Evolutionary conservation across 2,797 vertebrate species (phyloP), one percentile per base, ranked within the genome.

Genomic region (Danio aesculapii): DNA sequence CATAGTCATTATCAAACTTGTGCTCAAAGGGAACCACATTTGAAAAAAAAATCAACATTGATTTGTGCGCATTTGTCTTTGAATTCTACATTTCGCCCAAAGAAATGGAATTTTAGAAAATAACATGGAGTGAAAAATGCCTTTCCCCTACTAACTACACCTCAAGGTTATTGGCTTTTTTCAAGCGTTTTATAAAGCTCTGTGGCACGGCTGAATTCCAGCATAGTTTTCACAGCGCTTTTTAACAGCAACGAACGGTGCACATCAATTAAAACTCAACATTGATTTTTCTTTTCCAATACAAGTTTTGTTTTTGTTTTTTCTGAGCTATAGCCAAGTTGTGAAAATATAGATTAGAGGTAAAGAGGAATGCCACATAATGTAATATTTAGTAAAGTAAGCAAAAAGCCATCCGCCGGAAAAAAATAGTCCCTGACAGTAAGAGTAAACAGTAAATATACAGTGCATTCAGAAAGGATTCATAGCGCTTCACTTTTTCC

Each of bases 211-310:
- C 44, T 73, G 8, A 41, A 73, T 81, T 81, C 41, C 61, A 58
- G n/a, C 19, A 58, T 71, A 44, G 39, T 43, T 72, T 58, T 62
- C 47, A 43, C 77, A 13, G 68, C 68, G 39, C 68, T 39, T 72
- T 62, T 79, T 53, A 63, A 63, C 57, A 70, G 39, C 57, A 16
- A 47, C 30, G n/a, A 16, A 47, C 30, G n/a, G 47, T 46, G 69
- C 58, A 71, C 47, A 71, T 58, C 77, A 71, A 79, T 79, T 79
- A 79, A 79, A 78, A 69, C 44, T 69, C 19, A 41, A 69, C 49
- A 72, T 72, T 53, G 67, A 79, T 63, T 79, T 79, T 52, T 17
- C 0, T 19, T 50, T 14, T 41, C 30, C 47, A 62, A 21, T 52
- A 30, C 8, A 63, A 47, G 13, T 43, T 30, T 30, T 30, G 30